Percentiles rank a stretch among this genome's conserved stretches.
Conservation (phyloP, 2,113 vertebrate genomes). For the Centropus bengalensis region DNA sequence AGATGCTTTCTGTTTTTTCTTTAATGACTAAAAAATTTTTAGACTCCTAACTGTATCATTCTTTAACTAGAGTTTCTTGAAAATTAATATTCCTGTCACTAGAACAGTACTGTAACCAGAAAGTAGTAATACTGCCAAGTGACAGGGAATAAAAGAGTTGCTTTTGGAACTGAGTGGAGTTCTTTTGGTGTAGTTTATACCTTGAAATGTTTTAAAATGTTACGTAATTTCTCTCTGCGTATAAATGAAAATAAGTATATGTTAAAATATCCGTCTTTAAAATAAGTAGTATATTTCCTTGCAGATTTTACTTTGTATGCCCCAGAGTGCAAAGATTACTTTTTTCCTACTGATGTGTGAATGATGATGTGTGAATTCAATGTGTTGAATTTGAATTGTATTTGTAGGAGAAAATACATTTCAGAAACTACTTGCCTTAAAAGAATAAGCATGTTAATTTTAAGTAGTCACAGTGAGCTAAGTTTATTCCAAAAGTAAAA, state of each 20-base stretch:
- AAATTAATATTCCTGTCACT: conserved; percentile 52
- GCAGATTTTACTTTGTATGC: neutral
- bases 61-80: neutral
- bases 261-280: neutral
- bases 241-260: neutral
- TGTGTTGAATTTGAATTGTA: neutral
- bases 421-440: neutral
- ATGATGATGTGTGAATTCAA: too few species aligned
- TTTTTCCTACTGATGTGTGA: neutral
- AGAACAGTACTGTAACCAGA: neutral
- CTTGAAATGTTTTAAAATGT: neutral
- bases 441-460: conserved; percentile 11
- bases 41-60: neutral
- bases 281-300: neutral
- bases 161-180: neutral
- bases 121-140: conserved; percentile 1
- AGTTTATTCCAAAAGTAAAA: conserved; percentile 2
- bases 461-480: neutral
- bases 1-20: neutral
- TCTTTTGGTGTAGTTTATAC: neutral
- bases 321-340: neutral
- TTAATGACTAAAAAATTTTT: neutral
- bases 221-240: neutral
- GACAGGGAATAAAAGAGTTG: neutral
- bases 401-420: conserved; percentile 11